A percentile compares a stretch with the other conserved stretches of the same genome.
Conservation (phyloP, 2,113 vertebrate species). For the Dolichotis patagonum region DNA sequence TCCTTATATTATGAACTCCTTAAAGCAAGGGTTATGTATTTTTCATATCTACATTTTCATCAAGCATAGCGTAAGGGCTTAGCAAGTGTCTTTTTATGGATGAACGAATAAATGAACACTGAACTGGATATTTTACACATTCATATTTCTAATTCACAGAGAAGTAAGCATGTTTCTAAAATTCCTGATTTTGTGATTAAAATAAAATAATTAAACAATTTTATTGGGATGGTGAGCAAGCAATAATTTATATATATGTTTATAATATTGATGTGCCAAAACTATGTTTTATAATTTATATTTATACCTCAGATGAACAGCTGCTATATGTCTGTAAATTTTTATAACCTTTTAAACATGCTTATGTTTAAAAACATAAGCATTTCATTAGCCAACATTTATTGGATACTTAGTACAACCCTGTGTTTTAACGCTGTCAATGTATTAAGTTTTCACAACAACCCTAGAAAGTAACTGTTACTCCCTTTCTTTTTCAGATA, state of each 20-base stretch:
- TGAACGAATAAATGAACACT: constrained; percentile 66
- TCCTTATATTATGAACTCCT: constrained; percentile 37
- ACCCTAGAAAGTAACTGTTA: not conserved
- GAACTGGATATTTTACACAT: constrained; percentile 41
- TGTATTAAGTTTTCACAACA: constrained; percentile 34
- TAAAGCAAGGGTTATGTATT: constrained; percentile 42
- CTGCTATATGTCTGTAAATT: not conserved
- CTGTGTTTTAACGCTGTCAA: constrained; percentile 41
- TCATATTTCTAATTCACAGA: constrained; percentile 22
- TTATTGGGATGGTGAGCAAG: constrained; percentile 33
- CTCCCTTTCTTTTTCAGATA: not conserved
- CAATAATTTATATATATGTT: constrained; percentile 30
- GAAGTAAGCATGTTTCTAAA: constrained; percentile 47
- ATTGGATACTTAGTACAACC: constrained; percentile 3
- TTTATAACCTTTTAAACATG: constrained; percentile 46
- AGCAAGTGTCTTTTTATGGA: constrained; percentile 8
- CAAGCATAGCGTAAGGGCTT: not conserved
- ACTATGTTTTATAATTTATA: constrained; percentile 59
- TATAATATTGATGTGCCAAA: constrained; percentile 10
- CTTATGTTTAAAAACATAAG: not conserved
- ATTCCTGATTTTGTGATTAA: constrained; percentile 61
- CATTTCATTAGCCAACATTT: constrained; percentile 51
- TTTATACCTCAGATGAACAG: not conserved
- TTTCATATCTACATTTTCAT: constrained; percentile 57
- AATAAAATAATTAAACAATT: constrained; percentile 61